Evolutionary conservation across 1,140 invertebrate species (phyloP), one percentile per base, ranked within the genome.

Genomic region (Galleria mellonella): DNA sequence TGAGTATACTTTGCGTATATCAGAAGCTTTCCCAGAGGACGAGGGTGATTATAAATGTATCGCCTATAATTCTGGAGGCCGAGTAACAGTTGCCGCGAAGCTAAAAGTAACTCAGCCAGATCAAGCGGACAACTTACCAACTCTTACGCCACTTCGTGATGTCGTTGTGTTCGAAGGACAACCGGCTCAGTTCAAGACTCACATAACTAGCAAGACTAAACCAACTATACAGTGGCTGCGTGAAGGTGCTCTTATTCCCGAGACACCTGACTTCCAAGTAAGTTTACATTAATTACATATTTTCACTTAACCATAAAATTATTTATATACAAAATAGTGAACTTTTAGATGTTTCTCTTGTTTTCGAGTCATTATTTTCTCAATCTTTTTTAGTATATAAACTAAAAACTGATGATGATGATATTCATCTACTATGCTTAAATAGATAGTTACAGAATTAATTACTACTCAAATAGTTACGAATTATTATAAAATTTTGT

Each of bases 11-110:
- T 86, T 98, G 9, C 91, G 90, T 55, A 96, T 97, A 56, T 94
- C 94, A 0, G 95, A 98, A 88, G 95, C 94, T 27, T 97, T 97
- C 89, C 95, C 95, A n/a, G 96, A 98, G 86, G 96, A 98, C 68
- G 95, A 97, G 83, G 96, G 96, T 5, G 89, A 91, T 27, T 98
- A 97, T 71, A 95, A 94, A 79, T 97, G 96, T 67, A 90, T 96
- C 13, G 95, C 94, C 2, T 92, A 92, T 43, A 98, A 97, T 78
- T 89, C 93, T 11, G 92, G 91, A 43, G 97, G 97, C 38, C 91
- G 93, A 55, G 91, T 93, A 1, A 92, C 91, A 7, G 91, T 93
- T 6, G 90, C 92, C 43, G 94, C 94, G 0, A 93, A 91, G 65
- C 86, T 97, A 9, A 91, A 90, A 86, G 94, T 97, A 4, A 81